A percentile compares a stretch with the other conserved stretches of the same genome.
These are phyloP conservation scores for Tenthredo amoena DNA, from an alignment of 2,888 invertebrate species.

Conservation along the genomic window DNA sequence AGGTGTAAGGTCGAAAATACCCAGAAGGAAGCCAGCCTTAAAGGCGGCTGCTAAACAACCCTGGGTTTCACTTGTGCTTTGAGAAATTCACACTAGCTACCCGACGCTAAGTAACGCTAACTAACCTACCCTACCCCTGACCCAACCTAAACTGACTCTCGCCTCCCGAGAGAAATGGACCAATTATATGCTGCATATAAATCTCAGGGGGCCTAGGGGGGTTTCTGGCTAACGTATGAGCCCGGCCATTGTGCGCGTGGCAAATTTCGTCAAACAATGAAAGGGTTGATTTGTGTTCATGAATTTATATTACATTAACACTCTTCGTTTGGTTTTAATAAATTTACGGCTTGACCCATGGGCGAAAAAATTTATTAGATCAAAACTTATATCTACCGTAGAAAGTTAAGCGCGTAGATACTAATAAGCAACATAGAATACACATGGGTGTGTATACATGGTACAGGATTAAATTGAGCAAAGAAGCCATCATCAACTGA, in stretches of 20 bases:
- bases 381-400: not conserved
- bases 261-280: constrained; percentile 66
- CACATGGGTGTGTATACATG: not conserved
- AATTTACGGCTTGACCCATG: constrained; percentile 36
- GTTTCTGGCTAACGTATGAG: constrained; percentile 61
- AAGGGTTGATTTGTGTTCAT: constrained; percentile 66
- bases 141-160: constrained; percentile 10
- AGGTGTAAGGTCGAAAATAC: constrained; percentile 39
- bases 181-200: constrained; percentile 62
- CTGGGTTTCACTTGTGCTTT: constrained; percentile 48
- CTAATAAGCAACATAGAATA: not conserved
- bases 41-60: constrained; percentile 27
- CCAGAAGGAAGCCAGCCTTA: not conserved
- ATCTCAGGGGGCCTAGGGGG: constrained; percentile 60
- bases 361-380: not conserved
- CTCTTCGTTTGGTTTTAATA: constrained; percentile 51
- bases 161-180: constrained; percentile 59
- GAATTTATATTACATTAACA: constrained; percentile 64
- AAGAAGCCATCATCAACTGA: not conserved
- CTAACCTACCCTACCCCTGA: constrained; percentile 38
- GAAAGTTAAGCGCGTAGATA: not conserved
- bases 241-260: constrained; percentile 62
- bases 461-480: not conserved
- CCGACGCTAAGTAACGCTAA: constrained; percentile 51
- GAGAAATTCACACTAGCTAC: constrained; percentile 49